A percentile compares a stretch with the other conserved stretches of the same genome.
Conservation (phyloP, 2,888 invertebrate species). For the Leptopilina syphax region DNA sequence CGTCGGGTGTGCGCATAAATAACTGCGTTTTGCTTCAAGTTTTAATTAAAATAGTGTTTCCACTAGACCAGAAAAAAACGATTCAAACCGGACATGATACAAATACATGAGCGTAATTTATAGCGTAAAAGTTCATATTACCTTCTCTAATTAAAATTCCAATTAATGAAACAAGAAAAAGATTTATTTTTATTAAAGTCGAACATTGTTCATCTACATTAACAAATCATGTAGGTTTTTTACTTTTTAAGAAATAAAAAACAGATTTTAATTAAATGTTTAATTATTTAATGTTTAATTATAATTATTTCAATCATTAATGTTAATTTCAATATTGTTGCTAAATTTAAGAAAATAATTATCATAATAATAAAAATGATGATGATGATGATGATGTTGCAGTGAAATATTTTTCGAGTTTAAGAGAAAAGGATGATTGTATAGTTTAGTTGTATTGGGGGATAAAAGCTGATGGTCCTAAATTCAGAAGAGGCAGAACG, state of each 20-base stretch:
- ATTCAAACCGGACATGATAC: background rate
- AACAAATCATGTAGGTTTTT: background rate
- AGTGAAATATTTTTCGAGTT: too few species aligned
- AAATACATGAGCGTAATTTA: background rate
- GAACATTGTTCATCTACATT: background rate
- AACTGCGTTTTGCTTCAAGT: constrained; percentile 6
- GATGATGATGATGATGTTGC: too few species aligned
- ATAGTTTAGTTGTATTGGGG: constrained; percentile 12
- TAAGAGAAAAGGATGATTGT: too few species aligned
- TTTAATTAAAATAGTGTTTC: constrained; percentile 15
- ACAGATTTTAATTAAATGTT: too few species aligned
- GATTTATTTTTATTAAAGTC: background rate
- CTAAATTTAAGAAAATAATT: too few species aligned
- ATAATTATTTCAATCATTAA: too few species aligned
- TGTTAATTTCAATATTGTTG: too few species aligned
- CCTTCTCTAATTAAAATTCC: constrained; percentile 15
- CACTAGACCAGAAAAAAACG: background rate
- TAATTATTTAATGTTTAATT: too few species aligned
- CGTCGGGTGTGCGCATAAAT: background rate
- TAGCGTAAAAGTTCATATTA: background rate
- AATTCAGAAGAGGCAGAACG: constrained; percentile 30
- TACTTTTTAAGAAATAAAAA: too few species aligned
- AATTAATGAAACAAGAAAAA: background rate
- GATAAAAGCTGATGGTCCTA: constrained; percentile 32
- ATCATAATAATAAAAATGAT: too few species aligned